Conservation (phyloP, 2,888 invertebrate species). For the Sepioteuthis lessoniana region DNA sequence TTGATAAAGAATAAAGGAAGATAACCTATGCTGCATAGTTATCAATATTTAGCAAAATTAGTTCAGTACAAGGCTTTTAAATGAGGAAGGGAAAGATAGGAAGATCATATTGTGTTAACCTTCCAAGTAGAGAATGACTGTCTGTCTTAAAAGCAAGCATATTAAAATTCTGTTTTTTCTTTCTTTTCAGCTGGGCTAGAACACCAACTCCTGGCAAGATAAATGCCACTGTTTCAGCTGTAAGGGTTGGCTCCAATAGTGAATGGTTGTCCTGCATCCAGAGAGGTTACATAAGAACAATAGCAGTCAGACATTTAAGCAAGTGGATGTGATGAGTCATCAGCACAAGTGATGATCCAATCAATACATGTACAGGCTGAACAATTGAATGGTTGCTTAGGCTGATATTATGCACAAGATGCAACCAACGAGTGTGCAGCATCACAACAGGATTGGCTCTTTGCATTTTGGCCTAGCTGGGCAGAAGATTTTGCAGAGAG, state of each 20-base stretch:
- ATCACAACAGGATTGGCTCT: not conserved
- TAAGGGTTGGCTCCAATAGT: not conserved
- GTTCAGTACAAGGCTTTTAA: not conserved
- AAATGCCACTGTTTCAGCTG: not conserved
- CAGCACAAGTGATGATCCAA: conserved; percentile 18
- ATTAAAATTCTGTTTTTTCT: no score
- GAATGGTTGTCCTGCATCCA: not conserved
- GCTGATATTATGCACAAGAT: not conserved
- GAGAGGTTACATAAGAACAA: not conserved
- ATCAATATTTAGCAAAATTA: not conserved
- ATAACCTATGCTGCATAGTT: not conserved
- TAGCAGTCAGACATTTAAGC: conserved; percentile 10
- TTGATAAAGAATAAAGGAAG: not conserved
- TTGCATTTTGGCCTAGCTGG: not conserved
- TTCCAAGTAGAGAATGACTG: not conserved
- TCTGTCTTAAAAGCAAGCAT: not conserved
- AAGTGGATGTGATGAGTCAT: conserved; percentile 12
- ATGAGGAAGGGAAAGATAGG: not conserved
- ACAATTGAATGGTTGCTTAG: not conserved
- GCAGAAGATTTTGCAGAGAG: not conserved
- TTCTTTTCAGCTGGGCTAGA: no score
- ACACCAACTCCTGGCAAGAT: not conserved
- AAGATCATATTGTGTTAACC: not conserved
- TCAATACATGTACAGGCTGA: not conserved
- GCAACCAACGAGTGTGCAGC: not conserved